Percentiles rank a stretch among this genome's conserved stretches.
Conservation (phyloP, 1,140 invertebrate species). For the Drosophila ogumai region DNA sequence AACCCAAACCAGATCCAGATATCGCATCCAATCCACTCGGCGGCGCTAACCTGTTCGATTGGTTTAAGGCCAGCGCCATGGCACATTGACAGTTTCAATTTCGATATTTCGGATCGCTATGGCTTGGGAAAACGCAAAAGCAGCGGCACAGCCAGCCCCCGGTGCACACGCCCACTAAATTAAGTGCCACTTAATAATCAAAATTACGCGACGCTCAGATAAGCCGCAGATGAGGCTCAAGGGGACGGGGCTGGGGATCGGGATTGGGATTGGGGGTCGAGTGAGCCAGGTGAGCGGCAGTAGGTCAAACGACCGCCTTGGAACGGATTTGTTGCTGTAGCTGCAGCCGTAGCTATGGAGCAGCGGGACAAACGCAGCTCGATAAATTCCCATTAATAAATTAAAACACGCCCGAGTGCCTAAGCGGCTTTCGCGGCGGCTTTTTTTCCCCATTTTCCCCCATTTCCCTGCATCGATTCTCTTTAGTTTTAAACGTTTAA, state of each 20-base stretch:
- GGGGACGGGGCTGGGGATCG: background rate
- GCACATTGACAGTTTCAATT: conserved; percentile 65
- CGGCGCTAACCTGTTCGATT: conserved; percentile 51
- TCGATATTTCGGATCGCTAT: conserved; percentile 60
- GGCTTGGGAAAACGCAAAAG: conserved; percentile 55
- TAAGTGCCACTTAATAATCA: conserved; percentile 82
- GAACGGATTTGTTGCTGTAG: conserved; percentile 33
- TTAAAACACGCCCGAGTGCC: conserved; percentile 72
- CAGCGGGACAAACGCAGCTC: conserved; percentile 39
- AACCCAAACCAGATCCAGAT: conserved; percentile 53
- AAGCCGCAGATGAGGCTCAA: conserved; percentile 50
- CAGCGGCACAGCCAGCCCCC: conserved; percentile 7
- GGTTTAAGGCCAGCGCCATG: conserved; percentile 27
- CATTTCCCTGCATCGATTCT: conserved; percentile 32
- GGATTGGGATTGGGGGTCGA: background rate
- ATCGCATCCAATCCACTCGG: conserved; percentile 29
- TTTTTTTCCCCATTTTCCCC: conserved; percentile 34
- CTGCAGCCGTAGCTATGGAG: background rate
- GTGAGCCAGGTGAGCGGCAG: conserved; percentile 29
- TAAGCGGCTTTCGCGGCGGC: conserved; percentile 67
- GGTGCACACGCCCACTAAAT: conserved; percentile 75
- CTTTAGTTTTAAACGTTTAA: conserved; percentile 66
- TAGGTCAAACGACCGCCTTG: conserved; percentile 57
- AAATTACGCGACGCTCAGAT: conserved; percentile 78
- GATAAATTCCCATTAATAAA: conserved; percentile 80